Conservation (phyloP, 2,888 invertebrate genomes). For the Ennomos fuscantarius region DNA sequence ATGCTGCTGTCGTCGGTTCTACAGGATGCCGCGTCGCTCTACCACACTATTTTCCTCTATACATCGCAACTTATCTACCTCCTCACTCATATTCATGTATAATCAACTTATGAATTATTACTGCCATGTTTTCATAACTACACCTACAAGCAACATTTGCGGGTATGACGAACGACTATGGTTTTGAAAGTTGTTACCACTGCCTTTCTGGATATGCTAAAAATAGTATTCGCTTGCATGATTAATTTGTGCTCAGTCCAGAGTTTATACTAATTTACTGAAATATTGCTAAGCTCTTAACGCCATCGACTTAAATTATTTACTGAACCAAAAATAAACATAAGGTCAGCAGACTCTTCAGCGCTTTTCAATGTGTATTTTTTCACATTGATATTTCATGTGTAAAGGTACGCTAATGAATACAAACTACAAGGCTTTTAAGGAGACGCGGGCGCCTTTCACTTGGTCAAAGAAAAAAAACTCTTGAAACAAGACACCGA, state of each 20-base stretch:
- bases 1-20: conserved; percentile 62
- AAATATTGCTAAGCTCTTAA: not conserved
- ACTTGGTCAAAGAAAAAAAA: conserved; percentile 66
- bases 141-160: conserved; percentile 14
- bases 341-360: conserved; percentile 16
- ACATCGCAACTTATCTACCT: conserved; percentile 23
- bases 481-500: conserved; percentile 77
- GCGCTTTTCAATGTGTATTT: conserved; percentile 30
- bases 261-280: not conserved
- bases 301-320: conserved; percentile 2
- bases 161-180: conserved; percentile 13
- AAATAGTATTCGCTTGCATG: conserved; percentile 5
- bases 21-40: conserved; percentile 44
- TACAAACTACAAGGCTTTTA: conserved; percentile 77
- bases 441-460: conserved; percentile 77
- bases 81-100: conserved; percentile 19
- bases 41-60: conserved; percentile 39
- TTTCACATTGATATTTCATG: conserved; percentile 60
- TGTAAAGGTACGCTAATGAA: conserved; percentile 70
- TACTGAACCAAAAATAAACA: not conserved
- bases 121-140: conserved; percentile 19
- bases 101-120: conserved; percentile 23
- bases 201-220: conserved; percentile 10
- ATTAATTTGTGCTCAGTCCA: not conserved
- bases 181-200: conserved; percentile 16